Evolutionary conservation across 1,140 invertebrate genomes (phyloP).

Genomic region (Temnothorax nylanderi): DNA sequence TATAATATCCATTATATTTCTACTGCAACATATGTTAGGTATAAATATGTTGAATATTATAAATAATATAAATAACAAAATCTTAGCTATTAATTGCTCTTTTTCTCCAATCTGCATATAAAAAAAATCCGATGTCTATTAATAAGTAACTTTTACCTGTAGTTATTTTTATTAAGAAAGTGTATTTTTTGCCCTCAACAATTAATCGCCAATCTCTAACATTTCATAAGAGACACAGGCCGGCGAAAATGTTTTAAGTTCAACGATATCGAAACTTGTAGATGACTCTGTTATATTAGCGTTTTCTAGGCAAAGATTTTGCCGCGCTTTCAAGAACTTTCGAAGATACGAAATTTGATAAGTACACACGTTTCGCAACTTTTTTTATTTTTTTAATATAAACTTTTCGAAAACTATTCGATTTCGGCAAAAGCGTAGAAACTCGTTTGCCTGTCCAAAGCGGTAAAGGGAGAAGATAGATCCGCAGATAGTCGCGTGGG

Average conservation of each 20-base stretch:
- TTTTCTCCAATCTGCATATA: too few relatives aligned
- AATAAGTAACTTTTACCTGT: neutral
- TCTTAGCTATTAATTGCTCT: too few relatives aligned
- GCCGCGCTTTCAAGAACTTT: neutral
- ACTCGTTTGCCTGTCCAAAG: neutral
- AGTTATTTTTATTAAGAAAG: neutral
- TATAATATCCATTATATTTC: too few relatives aligned
- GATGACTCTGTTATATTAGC: neutral
- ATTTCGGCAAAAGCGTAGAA: neutral
- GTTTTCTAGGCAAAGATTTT: neutral
- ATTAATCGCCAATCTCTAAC: neutral
- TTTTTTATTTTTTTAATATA: neutral
- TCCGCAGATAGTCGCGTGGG: constrained; percentile 6
- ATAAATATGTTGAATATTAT: too few relatives aligned
- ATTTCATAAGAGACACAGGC: neutral
- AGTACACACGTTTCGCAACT: neutral
- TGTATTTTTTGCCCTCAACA: neutral
- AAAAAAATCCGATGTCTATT: too few relatives aligned
- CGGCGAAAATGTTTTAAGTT: neutral
- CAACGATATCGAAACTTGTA: neutral
- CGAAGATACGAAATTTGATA: neutral
- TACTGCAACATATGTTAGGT: too few relatives aligned
- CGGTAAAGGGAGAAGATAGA: constrained; percentile 16
- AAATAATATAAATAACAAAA: too few relatives aligned
- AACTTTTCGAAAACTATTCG: constrained; percentile 8